A percentile compares a stretch with the other conserved stretches of the same genome.
Conservation (phyloP, 2,797 vertebrate genomes). For the Protosalanx chinensis region DNA sequence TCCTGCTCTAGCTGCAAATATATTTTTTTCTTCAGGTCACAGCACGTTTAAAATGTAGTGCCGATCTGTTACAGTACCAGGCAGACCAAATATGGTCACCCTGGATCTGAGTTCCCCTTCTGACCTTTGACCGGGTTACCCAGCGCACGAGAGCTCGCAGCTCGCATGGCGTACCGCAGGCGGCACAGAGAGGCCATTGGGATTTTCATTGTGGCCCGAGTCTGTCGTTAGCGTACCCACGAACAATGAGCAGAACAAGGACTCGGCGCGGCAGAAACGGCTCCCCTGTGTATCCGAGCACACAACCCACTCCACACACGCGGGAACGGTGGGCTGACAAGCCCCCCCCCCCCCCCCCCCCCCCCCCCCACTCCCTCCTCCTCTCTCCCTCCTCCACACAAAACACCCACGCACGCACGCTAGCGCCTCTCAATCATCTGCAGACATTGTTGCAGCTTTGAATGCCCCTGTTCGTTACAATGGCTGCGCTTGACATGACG, state of each 20-base stretch:
- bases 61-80: too few relatives aligned
- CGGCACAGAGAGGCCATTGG: conserved; percentile 59
- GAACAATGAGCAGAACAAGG: conserved; percentile 71
- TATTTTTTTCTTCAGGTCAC: too few relatives aligned
- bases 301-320: conserved; percentile 62
- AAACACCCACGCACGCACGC: not conserved
- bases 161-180: conserved; percentile 52
- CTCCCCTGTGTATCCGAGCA: conserved; percentile 71
- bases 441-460: conserved; percentile 59
- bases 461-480: conserved; percentile 66
- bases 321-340: conserved; percentile 44
- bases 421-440: conserved; percentile 59
- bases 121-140: not conserved
- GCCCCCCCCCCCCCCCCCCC: not conserved
- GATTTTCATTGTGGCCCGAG: conserved; percentile 66
- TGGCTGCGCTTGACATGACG: conserved; percentile 38
- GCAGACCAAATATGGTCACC: conserved; percentile 2
- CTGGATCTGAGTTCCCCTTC: too few relatives aligned
- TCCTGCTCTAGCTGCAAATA: too few relatives aligned
- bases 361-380: not conserved
- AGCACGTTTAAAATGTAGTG: too few relatives aligned
- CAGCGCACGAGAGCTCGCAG: conserved; percentile 50
- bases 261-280: conserved; percentile 65
- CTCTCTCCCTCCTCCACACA: not conserved
- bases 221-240: conserved; percentile 67